Evolutionary conservation across 2,888 invertebrate species (phyloP).

Genomic region (Parthenolecanium corni): DNA sequence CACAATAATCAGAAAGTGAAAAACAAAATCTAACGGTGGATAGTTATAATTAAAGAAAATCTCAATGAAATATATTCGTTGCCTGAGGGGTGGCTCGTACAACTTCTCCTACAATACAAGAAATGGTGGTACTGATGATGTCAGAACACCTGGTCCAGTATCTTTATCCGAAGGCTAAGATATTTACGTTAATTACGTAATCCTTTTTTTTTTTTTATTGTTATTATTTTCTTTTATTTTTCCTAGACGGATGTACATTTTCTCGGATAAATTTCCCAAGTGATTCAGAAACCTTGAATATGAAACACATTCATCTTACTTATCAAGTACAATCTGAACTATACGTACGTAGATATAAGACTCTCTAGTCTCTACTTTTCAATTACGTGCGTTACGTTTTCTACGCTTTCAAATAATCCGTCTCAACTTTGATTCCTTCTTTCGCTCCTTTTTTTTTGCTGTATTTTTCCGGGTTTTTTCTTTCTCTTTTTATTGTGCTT

Average conservation of each 20-base stretch:
- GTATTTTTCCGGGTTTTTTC: slow-evolving; percentile 10
- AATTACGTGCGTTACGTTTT: slow-evolving; percentile 4
- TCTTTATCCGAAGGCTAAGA: slow-evolving; percentile 10
- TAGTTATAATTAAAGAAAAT: too few relatives aligned
- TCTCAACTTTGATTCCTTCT: background rate
- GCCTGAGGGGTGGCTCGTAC: slow-evolving; percentile 18
- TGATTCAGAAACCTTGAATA: slow-evolving; percentile 21
- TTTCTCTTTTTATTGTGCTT: background rate
- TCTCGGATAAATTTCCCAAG: slow-evolving; percentile 7
- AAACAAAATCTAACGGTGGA: too few relatives aligned
- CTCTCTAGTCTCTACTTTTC: slow-evolving; percentile 15
- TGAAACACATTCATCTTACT: slow-evolving; percentile 25
- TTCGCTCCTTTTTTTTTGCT: background rate
- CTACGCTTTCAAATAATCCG: background rate
- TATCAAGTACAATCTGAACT: slow-evolving; percentile 15
- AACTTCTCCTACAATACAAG: background rate
- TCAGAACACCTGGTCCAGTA: slow-evolving; percentile 24
- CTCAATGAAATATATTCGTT: background rate
- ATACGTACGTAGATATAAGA: too few relatives aligned
- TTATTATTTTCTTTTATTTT: background rate
- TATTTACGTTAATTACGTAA: slow-evolving; percentile 23
- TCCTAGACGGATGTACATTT: slow-evolving; percentile 6
- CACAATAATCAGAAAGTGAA: too few relatives aligned
- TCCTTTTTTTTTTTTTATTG: slow-evolving; percentile 6
- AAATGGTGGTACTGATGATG: slow-evolving; percentile 10